Evolutionary conservation across 2,888 invertebrate genomes (phyloP), one percentile per base, ranked within the genome.

Genomic region (Parnassius mnemosyne): DNA sequence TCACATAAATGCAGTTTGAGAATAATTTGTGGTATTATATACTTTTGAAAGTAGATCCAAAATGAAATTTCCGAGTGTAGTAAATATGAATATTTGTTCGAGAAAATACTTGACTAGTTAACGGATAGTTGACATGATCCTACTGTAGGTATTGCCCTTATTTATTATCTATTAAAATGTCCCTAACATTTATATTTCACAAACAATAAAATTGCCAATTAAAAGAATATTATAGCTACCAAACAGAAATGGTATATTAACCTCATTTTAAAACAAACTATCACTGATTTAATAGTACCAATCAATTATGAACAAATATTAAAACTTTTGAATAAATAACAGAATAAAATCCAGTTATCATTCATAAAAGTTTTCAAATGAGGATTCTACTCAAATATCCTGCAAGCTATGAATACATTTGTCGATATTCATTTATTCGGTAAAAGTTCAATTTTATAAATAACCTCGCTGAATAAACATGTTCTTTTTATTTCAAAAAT

Each of bases 31-130:
- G 5, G 20, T 42, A 25, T 25, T 46, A 16, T 42, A n/a, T 42
- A 59, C 25, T 9, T 42, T 41, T 50, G n/a, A 42, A 50, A 41
- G 44, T 58, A 47, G 51, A 58, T 50, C 34, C 34, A 61, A 56
- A 59, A 70, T 72, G 71, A 71, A 72, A 68, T 68, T 65, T 62
- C 59, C 58, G 58, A 59, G 59, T 60, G 60, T 64, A 63, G 52
- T 65, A 34, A 34, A 34, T 5, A 34, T 63, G 67, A 70, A 71
- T 70, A 73, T 73, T 72, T 70, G 73, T 71, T 64, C 62, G 68
- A 61, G 73, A 75, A 77, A 74, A 75, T 75, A 69, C 68, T 68
- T 61, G 72, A 69, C 71, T 71, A 64, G 60, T 65, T 69, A 65
- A 69, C 67, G 65, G 65, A 67, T 69, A 57, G 66, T 51, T 66